Percentiles rank a stretch among this genome's conserved stretches.
These are phyloP conservation scores for Hirtodrosophila alboralis DNA, from an alignment of 2,888 invertebrate species.

Conservation along the genomic window DNA sequence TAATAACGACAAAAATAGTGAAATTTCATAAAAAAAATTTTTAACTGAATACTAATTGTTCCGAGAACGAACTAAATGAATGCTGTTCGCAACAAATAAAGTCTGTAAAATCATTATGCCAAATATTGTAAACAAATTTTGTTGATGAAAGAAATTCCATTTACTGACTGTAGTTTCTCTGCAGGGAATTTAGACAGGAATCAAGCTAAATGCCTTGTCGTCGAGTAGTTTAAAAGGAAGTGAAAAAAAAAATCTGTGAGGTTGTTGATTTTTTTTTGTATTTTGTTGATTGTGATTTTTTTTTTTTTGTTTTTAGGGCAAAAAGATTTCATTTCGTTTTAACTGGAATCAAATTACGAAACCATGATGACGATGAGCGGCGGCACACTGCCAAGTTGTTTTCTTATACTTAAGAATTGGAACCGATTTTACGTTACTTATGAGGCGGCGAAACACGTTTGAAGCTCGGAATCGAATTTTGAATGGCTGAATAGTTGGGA, in stretches of 20 bases:
- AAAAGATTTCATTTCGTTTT: conserved; percentile 72
- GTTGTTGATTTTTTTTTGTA: conserved; percentile 33
- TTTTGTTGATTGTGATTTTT: conserved; percentile 11
- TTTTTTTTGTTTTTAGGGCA: conserved; percentile 52
- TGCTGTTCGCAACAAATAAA: no score
- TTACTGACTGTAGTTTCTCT: no score
- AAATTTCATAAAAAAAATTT: no score
- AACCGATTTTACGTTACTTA: conserved; percentile 6
- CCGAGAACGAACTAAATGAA: no score
- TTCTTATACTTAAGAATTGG: conserved; percentile 15
- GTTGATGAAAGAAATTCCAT: no score
- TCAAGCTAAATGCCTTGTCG: conserved; percentile 42
- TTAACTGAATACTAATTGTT: no score
- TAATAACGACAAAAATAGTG: no score
- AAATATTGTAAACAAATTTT: no score
- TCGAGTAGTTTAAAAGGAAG: conserved; percentile 54
- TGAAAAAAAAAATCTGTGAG: conserved; percentile 49
- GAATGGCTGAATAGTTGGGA: conserved; percentile 1
- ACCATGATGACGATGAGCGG: conserved; percentile 16
- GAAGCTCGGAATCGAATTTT: conserved; percentile 11
- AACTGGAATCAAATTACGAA: conserved; percentile 77
- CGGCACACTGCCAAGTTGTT: conserved; percentile 30
- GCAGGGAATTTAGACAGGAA: conserved; percentile 11
- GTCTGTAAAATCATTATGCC: no score
- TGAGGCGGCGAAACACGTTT: conserved; percentile 16